Base-by-base conservation (phyloP, 2,888 invertebrate species). In the Allolobophora icterica region DNA sequence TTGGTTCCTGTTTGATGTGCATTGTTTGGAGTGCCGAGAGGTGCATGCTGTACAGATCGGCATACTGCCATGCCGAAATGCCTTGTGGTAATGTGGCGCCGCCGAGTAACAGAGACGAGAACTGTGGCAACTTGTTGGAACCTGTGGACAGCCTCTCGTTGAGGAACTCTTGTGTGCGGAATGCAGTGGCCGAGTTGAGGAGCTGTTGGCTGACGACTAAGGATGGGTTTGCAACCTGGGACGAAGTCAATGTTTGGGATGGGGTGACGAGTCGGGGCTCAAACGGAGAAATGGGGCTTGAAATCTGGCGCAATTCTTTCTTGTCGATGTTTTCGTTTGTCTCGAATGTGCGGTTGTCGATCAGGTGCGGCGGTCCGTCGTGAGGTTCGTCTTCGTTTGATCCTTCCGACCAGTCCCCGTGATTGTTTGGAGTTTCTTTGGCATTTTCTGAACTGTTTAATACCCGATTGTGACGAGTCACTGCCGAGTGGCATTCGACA, bases 41-140 rank as follows among this genome's bases (percentile, higher is more conserved):
- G 83, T 91, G 91, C 84, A 89, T 40, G 90, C 90, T 90, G 42
- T 91, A 91, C 24, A 91, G 90, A 38, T 89, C 91, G n/a, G 89
- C 89, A 34, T 91, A 90, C 38, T 45, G 90, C 90, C 90, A 90
- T 30, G 90, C 52, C 21, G 58, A 34, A 38, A 45, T 71, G 11
- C 58, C 71, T 33, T 71, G 52, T 34, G 58, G 34, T 21, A 71
- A 19, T 13, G 71, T 33, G 58, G 38, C 90, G 38, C 90, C 71
- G 40, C 89, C 89, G 24, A 90, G 40, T 21, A 90, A 35, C 11
- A 90, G 45, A 30, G 90, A 90, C 24, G 90, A 90, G 40, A 90
- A 90, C 90, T 90, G 90, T n/a, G 90, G 90, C 24, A 90, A 34
- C 38, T 84, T 83, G 17, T 83, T 19, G 33, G n/a, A 52, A 52